Conservation (phyloP, 2,888 invertebrate genomes). For the Netelia fuscicornis region DNA sequence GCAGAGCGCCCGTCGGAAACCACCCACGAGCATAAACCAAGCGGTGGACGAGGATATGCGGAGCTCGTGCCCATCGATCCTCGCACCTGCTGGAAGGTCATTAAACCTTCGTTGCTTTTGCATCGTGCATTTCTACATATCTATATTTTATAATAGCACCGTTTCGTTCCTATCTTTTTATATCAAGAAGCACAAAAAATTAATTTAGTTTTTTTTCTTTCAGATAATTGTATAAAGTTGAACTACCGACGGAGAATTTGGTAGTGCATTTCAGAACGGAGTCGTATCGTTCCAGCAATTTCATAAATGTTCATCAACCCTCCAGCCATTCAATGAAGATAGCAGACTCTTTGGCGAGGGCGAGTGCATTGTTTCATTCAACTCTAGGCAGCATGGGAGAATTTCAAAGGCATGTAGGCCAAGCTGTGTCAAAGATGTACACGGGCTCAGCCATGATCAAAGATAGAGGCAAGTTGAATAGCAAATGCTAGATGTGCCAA, state of each 20-base stretch:
- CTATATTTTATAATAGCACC: not conserved
- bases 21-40: constrained; percentile 50
- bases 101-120: constrained; percentile 75
- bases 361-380: constrained; percentile 59
- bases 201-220: not conserved
- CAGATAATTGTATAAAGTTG: not conserved
- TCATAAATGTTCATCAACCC: constrained; percentile 17
- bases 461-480: constrained; percentile 40
- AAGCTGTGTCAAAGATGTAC: constrained; percentile 60
- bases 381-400: constrained; percentile 8
- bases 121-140: not conserved
- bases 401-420: constrained; percentile 64
- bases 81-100: constrained; percentile 78
- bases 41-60: constrained; percentile 73
- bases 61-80: constrained; percentile 80
- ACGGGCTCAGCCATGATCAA: constrained; percentile 58
- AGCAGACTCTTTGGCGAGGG: constrained; percentile 3
- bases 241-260: no score
- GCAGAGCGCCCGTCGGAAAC: constrained; percentile 37
- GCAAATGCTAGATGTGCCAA: constrained; percentile 35
- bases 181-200: not conserved
- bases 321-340: not conserved
- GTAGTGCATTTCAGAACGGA: not conserved
- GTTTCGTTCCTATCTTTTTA: not conserved
- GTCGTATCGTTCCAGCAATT: not conserved